Evolutionary conservation across 2,113 vertebrate species (phyloP).

Genomic region (Spheniscus mendiculus): DNA sequence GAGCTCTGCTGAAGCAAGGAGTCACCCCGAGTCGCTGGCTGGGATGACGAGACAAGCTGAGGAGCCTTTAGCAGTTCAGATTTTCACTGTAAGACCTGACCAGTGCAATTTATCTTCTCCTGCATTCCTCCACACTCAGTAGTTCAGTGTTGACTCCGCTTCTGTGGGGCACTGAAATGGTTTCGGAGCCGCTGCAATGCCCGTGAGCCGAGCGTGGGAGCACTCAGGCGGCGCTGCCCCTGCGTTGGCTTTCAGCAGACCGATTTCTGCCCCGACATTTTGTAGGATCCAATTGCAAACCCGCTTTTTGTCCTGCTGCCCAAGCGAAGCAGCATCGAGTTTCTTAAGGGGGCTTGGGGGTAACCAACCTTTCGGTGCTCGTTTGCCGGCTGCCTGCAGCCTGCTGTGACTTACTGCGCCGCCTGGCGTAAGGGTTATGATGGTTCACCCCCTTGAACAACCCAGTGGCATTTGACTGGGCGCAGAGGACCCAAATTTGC

Average conservation of each 20-base stretch:
- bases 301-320: not conserved
- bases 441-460: not conserved
- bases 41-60: not conserved
- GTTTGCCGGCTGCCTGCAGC: not conserved
- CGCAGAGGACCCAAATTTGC: not conserved
- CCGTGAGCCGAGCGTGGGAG: fast-evolving
- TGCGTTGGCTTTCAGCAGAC: not conserved
- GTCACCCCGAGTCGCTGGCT: not conserved
- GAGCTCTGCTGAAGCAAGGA: not conserved
- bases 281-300: not conserved
- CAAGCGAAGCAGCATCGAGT: not conserved
- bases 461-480: not conserved
- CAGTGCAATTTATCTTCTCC: not conserved
- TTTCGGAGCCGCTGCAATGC: not conserved
- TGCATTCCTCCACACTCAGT: fast-evolving
- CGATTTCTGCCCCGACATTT: fast-evolving
- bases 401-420: fast-evolving
- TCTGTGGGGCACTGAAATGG: too few species aligned
- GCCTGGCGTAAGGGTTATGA: not conserved
- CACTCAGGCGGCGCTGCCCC: fast-evolving
- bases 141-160: not conserved
- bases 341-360: too few species aligned
- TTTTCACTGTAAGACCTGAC: not conserved
- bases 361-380: not conserved
- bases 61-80: not conserved